Base-by-base conservation (phyloP, 1,140 invertebrate genomes). In the Coelopa frigida region DNA sequence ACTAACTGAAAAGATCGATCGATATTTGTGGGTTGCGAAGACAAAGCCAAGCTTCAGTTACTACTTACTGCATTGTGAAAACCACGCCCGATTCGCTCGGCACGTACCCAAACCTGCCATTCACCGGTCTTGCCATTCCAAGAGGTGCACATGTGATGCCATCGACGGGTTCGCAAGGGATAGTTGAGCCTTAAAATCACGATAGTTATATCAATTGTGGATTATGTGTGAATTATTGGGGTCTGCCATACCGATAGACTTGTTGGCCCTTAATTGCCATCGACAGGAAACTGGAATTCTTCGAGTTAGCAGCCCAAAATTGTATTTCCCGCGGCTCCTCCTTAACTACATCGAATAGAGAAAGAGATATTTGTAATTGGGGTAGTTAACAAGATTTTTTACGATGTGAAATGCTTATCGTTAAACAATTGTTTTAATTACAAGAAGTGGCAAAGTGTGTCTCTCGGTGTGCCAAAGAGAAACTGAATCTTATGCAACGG, bases 31-130 rank as follows among this genome's bases (percentile, higher is more conserved):
- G n/a, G n/a, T n/a, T n/a, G n/a, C n/a, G n/a, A n/a, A n/a, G n/a
- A n/a, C n/a, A n/a, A n/a, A n/a, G n/a, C n/a, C n/a, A n/a, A n/a
- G n/a, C n/a, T n/a, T n/a, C n/a, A n/a, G n/a, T n/a, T n/a, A n/a
- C n/a, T 37, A 71, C 79, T 82, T 72, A 88, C 85, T 72, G 85
- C 77, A 67, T 88, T 88, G 69, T 88, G 81, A 69, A 85, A 88
- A 42, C 86, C 86, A 58, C 85, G 75, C 48, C 85, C 85, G 20
- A 88, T 84, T 50, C 85, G 74, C 61, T 88, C 85, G 21, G 81
- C 80, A 64, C 88, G 86, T 35, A 89, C 79, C 85, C 85, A 89
- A 43, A 88, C 79, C 71, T 88, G 85, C 86, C 86, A 89, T 70
- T 89, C 85, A 33, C 85, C 86, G 10, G 85, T 86, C 56, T 80